Evolutionary conservation across 2,888 invertebrate species (phyloP).

Genomic region (Lasioglossum oenotherae): DNA sequence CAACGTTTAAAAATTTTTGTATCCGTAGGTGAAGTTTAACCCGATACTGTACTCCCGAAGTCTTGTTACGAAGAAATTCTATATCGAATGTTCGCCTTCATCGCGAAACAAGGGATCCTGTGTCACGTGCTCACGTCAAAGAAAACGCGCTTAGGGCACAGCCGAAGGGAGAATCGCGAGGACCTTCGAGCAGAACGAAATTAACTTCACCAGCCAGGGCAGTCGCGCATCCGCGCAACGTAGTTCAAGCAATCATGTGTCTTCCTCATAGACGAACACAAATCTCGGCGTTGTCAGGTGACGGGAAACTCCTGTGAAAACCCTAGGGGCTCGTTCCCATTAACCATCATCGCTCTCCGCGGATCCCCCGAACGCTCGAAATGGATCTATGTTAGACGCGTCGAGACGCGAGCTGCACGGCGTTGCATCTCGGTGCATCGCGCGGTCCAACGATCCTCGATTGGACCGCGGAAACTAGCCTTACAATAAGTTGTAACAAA

Average conservation of each 20-base stretch:
- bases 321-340: constrained; percentile 47
- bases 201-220: neutral
- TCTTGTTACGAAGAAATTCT: neutral
- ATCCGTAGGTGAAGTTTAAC: no score
- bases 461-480: constrained; percentile 11
- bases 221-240: neutral
- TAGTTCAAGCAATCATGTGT: neutral
- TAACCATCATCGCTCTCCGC: constrained; percentile 38
- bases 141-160: neutral
- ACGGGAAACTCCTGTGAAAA: constrained; percentile 18
- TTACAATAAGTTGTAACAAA: constrained; percentile 52
- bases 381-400: constrained; percentile 22
- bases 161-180: neutral
- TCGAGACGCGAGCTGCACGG: neutral
- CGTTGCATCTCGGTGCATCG: neutral
- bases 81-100: neutral
- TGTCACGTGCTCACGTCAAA: neutral
- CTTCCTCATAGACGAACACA: constrained; percentile 19
- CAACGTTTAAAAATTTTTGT: no score
- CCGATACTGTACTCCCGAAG: neutral
- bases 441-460: neutral
- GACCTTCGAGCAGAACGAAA: neutral
- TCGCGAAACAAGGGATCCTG: neutral
- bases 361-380: constrained; percentile 27
- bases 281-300: constrained; percentile 41